Evolutionary conservation across 2,113 vertebrate genomes (phyloP).

Genomic region (Melanerpes aurifrons): DNA sequence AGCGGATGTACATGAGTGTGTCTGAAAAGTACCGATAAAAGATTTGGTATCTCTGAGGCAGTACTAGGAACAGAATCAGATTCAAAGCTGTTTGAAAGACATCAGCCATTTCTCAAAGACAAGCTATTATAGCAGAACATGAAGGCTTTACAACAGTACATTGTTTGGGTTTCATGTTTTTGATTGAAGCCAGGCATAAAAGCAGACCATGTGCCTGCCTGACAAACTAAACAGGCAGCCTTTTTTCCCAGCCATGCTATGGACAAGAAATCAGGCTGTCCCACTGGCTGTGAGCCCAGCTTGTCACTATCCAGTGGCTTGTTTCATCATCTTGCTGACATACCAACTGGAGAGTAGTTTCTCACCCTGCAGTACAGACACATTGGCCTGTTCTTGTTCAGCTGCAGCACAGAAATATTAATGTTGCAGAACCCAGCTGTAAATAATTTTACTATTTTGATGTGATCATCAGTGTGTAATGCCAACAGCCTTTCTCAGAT

Average conservation of each 20-base stretch:
- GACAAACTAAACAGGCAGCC: not conserved
- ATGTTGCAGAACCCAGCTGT: not conserved
- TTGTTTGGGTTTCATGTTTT: not conserved
- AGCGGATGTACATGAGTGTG: not conserved
- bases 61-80: not conserved
- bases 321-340: constrained; percentile 42
- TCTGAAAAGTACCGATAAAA: not conserved
- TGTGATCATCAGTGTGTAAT: not conserved
- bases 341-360: not conserved
- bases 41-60: not conserved
- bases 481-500: not conserved
- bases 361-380: not conserved
- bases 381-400: not conserved
- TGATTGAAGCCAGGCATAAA: constrained; percentile 4
- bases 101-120: not conserved
- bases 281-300: not conserved
- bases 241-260: not conserved
- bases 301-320: constrained; percentile 12
- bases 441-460: not conserved
- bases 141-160: not conserved
- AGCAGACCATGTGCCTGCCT: not conserved
- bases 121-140: not conserved
- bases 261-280: constrained; percentile 1
- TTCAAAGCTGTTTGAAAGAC: not conserved
- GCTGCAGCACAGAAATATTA: not conserved